Percentiles rank a stretch among this genome's conserved stretches.
Evolutionary conservation across 1,140 invertebrate species (phyloP).

Genomic region (Acyrthosiphon pisum): DNA sequence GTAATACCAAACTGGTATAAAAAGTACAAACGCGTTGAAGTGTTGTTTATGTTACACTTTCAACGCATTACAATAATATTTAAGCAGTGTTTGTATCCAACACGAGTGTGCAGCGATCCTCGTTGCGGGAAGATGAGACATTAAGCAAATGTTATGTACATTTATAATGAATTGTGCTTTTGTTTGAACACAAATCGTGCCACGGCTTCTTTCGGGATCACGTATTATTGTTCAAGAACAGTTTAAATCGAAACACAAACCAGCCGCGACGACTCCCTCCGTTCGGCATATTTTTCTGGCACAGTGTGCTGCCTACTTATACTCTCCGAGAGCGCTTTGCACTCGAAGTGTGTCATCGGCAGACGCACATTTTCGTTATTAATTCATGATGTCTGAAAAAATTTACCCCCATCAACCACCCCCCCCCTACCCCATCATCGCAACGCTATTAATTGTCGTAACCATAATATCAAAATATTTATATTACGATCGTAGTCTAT

Average conservation of each 20-base stretch:
- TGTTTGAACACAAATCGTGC: slow-evolving; percentile 9
- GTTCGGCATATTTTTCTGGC: background rate
- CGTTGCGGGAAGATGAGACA: background rate
- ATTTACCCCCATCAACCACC: no score
- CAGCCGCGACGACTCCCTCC: background rate
- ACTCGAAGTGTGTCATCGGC: background rate
- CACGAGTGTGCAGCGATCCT: background rate
- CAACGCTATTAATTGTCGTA: no score
- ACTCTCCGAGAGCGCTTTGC: background rate
- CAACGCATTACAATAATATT: slow-evolving; percentile 3
- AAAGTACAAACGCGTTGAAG: background rate
- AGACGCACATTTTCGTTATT: background rate
- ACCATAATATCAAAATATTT: no score
- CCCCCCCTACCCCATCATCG: background rate
- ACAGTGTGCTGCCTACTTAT: background rate
- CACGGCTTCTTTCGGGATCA: background rate
- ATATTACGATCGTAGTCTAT: no score
- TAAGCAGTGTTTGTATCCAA: background rate
- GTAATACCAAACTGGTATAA: background rate
- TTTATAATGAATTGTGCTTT: background rate
- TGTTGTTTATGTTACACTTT: background rate
- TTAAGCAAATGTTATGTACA: background rate
- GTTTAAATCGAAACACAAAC: slow-evolving; percentile 6
- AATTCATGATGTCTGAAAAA: background rate
- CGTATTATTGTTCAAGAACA: background rate